phyloP scores from a whole-genome alignment of 2,888 invertebrate genomes.

The Dorcus parallelipipedus region DNA sequence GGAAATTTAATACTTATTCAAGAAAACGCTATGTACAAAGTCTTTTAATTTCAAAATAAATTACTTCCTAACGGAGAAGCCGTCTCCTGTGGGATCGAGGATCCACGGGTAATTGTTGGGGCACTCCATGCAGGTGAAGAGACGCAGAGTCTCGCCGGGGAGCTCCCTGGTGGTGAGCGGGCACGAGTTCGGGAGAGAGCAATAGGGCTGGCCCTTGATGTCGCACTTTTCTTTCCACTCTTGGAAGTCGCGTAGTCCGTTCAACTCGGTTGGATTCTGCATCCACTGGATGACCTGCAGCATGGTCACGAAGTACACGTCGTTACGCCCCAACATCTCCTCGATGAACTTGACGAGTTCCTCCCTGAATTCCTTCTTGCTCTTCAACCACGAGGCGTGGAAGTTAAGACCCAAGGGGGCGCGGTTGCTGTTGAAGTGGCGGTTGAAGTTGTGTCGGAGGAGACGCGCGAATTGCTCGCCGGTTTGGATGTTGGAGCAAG shows the following conservation, averaged over 20 bases:
- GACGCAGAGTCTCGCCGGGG: slow-evolving; percentile 86
- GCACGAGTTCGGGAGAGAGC: slow-evolving; percentile 88
- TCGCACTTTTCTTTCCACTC: slow-evolving; percentile 96
- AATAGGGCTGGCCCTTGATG: slow-evolving; percentile 89
- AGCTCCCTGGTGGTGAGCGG: slow-evolving; percentile 85
- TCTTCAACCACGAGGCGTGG: slow-evolving; percentile 94
- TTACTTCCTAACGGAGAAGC: slow-evolving; percentile 80
- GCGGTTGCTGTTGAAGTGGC: slow-evolving; percentile 89
- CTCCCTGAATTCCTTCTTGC: slow-evolving; percentile 88
- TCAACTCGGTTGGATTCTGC: slow-evolving; percentile 88
- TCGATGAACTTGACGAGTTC: slow-evolving; percentile 90
- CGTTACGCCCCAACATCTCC: slow-evolving; percentile 84
- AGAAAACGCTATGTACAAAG: slow-evolving; percentile 13
- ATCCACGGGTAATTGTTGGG: slow-evolving; percentile 95
- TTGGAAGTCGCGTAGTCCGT: slow-evolving; percentile 83
- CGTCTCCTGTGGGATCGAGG: slow-evolving; percentile 91
- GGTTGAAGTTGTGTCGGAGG: slow-evolving; percentile 89
- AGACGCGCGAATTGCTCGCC: slow-evolving; percentile 89
- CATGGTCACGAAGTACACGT: slow-evolving; percentile 91
- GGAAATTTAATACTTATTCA: slow-evolving; percentile 15
- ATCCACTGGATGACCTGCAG: slow-evolving; percentile 91
- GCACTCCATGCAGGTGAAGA: slow-evolving; percentile 95
- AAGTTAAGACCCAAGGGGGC: slow-evolving; percentile 91
- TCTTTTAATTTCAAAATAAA: slow-evolving; percentile 31
- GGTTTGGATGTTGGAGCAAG: slow-evolving; percentile 87